A percentile compares a stretch with the other conserved stretches of the same genome.
Conservation (phyloP, 2,797 vertebrate species). For the Graptemys geographica region DNA sequence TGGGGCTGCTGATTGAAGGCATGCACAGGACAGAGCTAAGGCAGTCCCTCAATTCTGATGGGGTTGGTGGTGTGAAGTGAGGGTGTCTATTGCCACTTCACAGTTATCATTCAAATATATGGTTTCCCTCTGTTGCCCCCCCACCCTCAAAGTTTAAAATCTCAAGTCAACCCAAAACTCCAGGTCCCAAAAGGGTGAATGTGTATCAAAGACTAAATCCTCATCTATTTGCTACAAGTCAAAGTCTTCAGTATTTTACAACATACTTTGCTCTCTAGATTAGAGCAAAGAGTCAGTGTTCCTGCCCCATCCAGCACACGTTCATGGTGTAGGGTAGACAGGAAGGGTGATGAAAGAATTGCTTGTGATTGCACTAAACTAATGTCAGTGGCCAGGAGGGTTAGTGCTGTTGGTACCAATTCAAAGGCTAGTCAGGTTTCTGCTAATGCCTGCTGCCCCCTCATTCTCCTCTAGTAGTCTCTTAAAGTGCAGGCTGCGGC, state of each 20-base stretch:
- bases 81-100: rapidly evolving
- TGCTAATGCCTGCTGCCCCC: not conserved
- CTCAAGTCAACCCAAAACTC: not conserved
- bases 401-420: not conserved
- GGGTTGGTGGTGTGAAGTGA: not conserved
- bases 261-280: not conserved
- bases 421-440: not conserved
- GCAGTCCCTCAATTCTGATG: rapidly evolving
- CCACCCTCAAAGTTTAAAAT: not conserved
- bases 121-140: not conserved
- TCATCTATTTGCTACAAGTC: not conserved
- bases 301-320: not conserved
- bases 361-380: not conserved
- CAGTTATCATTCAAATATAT: not conserved
- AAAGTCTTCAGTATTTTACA: not conserved
- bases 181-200: not conserved
- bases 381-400: not conserved
- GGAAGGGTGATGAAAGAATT: not conserved
- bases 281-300: not conserved
- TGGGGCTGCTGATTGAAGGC: rapidly evolving
- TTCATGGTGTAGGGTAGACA: not conserved
- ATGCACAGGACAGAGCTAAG: not conserved
- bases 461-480: not conserved
- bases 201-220: rapidly evolving
- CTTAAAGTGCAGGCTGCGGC: not conserved